Base-by-base conservation (phyloP, 2,888 invertebrate species). In the Pilophorus perplexus region DNA sequence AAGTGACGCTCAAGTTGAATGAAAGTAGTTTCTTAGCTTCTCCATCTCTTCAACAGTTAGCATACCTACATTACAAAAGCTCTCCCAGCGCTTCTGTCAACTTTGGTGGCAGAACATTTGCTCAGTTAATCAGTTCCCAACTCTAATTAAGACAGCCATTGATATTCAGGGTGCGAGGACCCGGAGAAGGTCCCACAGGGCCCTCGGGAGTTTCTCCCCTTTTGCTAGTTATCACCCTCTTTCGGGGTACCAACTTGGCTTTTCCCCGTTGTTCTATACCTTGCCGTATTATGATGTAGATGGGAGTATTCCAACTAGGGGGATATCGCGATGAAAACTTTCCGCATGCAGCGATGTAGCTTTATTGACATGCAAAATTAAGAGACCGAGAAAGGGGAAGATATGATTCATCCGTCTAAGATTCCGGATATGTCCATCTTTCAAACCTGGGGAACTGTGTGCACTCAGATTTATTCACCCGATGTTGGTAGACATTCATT, bases 151-250 rank as follows among this genome's bases (percentile, higher is more conserved):
- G 46, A 62, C 62, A 62, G 62, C 48, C 62, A 46, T 62, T 62
- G 62, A 62, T 62, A 62, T 62, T 62, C 62, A 62, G 48, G 46
- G 62, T 27, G 28, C 48, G 28, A 44, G 59, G 62, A 22, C 25
- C 46, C 20, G 33, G 42, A n/a, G n/a, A 20, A 44, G 25, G 62
- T 44, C 62, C 62, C 62, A 20, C 6, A 20, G 62, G 62, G 62
- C 38, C 40, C 23, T 23, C 14, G 42, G 48, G 3, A 16, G 33
- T 52, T 25, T 52, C 27, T 33, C 46, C 28, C 62, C 33, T 22
- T 62, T 46, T 46, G 28, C 62, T 62, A 62, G 62, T 62, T 62
- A 62, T 62, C 62, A 62, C 62, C 62, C 62, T 62, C 62, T 62
- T 62, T 62, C 62, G 62, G 33, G 46, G n/a, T 42, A 16, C 59